Evolutionary conservation across 2,113 vertebrate species (phyloP).

Genomic region (Bufo gargarizans): DNA sequence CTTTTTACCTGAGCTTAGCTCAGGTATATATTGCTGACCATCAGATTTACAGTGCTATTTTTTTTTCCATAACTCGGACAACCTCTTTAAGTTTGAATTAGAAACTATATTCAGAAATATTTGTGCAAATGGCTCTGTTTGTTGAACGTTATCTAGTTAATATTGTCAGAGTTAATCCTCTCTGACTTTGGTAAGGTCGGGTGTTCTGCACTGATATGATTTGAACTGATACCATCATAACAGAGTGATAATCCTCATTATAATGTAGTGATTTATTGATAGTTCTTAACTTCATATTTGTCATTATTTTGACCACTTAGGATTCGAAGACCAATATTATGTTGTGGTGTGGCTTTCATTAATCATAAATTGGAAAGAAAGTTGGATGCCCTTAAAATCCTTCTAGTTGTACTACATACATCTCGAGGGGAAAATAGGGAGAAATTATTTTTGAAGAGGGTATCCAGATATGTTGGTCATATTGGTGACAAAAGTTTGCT

Average conservation of each 20-base stretch:
- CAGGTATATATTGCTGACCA: too few species aligned
- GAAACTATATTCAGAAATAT: neutral
- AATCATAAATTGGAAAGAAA: too few species aligned
- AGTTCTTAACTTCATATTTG: neutral
- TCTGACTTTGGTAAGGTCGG: conserved; percentile 10
- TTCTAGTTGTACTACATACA: neutral
- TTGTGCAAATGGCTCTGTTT: neutral
- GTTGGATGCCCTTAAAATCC: neutral
- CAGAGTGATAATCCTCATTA: neutral
- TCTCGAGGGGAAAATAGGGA: too few species aligned
- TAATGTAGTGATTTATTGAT: neutral
- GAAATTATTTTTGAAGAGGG: too few species aligned
- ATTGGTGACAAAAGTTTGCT: too few species aligned
- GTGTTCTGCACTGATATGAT: conserved; percentile 18
- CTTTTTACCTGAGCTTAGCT: too few species aligned
- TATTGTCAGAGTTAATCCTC: neutral
- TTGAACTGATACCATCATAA: neutral
- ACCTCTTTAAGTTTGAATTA: too few species aligned
- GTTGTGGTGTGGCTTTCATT: neutral
- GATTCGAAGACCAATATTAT: neutral
- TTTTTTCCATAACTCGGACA: too few species aligned
- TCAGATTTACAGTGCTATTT: too few species aligned
- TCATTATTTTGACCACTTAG: neutral
- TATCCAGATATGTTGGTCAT: too few species aligned
- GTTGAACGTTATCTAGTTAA: neutral